Evolutionary conservation across 2,888 invertebrate genomes (phyloP), one percentile per base, ranked within the genome.

Genomic region (Ectemnius cavifrons): DNA sequence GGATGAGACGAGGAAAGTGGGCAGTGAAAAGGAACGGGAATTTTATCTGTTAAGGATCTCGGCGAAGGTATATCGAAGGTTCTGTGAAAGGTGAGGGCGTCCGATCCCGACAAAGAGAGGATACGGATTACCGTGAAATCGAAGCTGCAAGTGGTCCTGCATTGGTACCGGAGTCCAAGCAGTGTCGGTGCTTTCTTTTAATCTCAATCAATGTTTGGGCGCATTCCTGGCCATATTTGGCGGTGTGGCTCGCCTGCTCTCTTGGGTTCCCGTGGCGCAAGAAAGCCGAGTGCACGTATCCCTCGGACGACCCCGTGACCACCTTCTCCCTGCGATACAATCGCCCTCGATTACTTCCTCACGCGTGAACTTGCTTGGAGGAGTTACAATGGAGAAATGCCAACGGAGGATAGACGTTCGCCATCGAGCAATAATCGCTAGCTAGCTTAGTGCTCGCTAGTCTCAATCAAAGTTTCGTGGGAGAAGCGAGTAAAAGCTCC

Each of bases 141-240:
- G 27, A 67, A 62, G 28, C 16, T 37, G 57, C 45, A 58, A 52
- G 58, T 67, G 45, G 64, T 70, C 61, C 65, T 37, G 52, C 37
- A 67, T 71, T 63, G 37, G 58, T 37, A 20, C 11, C 13, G 20
- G 13, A 5, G 18, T 59, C 58, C 47, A 60, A 46, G 52, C 62
- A 28, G 70, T 14, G n/a, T 52, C 52, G 8, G 69, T 67, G 64
- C 46, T 61, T 73, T 69, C 68, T 75, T 78, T 82, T 72, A 77
- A 69, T 68, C 73, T 65, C 81, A 79, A 80, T 78, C 81, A 84
- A 84, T 77, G 83, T 85, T 84, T 78, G 83, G 69, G 74, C 79
- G 81, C 82, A 85, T 87, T 85, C 87, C 85, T 81, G 71, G 71
- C 88, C 88, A 86, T 88, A 85, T 88, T 87, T 81, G 88, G 89